A percentile compares a stretch with the other conserved stretches of the same genome.
These are phyloP conservation scores for Euphydryas editha DNA, from an alignment of 2,888 invertebrate genomes.

Conservation along the genomic window DNA sequence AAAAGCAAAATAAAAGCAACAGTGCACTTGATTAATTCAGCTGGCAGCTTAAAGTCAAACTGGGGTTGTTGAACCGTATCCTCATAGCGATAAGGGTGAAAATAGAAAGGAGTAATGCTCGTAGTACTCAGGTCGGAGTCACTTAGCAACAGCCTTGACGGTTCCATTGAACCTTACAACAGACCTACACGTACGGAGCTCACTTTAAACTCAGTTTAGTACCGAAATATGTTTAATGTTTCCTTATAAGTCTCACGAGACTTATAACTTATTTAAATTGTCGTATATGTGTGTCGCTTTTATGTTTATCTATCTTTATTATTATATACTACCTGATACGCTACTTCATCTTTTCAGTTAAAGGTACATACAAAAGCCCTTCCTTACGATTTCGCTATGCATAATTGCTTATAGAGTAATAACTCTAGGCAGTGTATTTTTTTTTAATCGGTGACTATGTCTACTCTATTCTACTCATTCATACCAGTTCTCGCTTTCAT, in stretches of 20 bases:
- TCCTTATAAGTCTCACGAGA: constrained; percentile 3
- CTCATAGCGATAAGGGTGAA: not conserved
- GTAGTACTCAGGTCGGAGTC: constrained; percentile 30
- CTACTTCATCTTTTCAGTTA: too few relatives aligned
- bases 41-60: constrained; percentile 9
- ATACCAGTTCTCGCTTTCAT: too few relatives aligned
- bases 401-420: too few relatives aligned
- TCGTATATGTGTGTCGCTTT: not conserved
- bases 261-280: not conserved
- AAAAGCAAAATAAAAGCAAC: constrained; percentile 32
- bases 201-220: not conserved
- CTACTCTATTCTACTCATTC: too few relatives aligned
- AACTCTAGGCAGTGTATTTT: too few relatives aligned
- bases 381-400: too few relatives aligned
- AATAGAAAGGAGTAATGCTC: not conserved
- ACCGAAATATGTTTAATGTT: constrained; percentile 15
- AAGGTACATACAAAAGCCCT: too few relatives aligned
- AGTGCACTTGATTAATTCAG: constrained; percentile 22
- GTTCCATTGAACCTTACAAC: constrained; percentile 52
- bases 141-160: constrained; percentile 53
- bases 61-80: not conserved
- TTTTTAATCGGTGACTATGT: too few relatives aligned
- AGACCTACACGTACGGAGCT: constrained; percentile 25
- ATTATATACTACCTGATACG: too few relatives aligned
- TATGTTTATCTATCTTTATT: too few relatives aligned